Conservation (phyloP, 2,888 invertebrate species). For the Pammene aurita region DNA sequence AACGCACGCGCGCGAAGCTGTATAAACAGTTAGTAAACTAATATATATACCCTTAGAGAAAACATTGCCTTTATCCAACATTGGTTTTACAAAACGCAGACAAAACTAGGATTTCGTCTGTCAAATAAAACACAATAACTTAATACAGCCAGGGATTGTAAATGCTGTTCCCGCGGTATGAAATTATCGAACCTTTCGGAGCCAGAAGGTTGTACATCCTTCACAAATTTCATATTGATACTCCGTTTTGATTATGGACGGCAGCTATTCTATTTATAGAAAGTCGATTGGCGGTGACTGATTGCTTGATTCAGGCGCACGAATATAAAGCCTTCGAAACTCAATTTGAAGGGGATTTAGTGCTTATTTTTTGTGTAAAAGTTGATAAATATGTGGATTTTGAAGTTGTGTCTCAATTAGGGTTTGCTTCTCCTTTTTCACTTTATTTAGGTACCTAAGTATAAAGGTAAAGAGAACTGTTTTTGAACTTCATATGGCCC, state of each 20-base stretch:
- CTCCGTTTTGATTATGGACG: background rate
- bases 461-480: too few species aligned
- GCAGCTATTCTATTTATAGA: constrained; percentile 14
- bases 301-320: constrained; percentile 20
- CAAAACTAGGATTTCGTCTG: constrained; percentile 4
- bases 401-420: too few species aligned
- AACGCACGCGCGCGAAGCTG: too few species aligned
- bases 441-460: too few species aligned
- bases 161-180: background rate
- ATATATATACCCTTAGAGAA: too few species aligned
- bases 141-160: constrained; percentile 10
- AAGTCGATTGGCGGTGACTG: constrained; percentile 22
- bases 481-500: too few species aligned
- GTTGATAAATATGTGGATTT: background rate
- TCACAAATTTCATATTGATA: background rate
- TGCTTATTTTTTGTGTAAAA: constrained; percentile 7
- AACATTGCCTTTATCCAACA: background rate
- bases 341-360: constrained; percentile 10
- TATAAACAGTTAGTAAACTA: too few species aligned
- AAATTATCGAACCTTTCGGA: background rate
- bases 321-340: background rate
- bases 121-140: constrained; percentile 4
- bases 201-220: background rate
- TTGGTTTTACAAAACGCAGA: background rate
- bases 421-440: too few species aligned